phyloP scores from a whole-genome alignment of 2,797 vertebrate genomes.

The Acomys russatus region DNA sequence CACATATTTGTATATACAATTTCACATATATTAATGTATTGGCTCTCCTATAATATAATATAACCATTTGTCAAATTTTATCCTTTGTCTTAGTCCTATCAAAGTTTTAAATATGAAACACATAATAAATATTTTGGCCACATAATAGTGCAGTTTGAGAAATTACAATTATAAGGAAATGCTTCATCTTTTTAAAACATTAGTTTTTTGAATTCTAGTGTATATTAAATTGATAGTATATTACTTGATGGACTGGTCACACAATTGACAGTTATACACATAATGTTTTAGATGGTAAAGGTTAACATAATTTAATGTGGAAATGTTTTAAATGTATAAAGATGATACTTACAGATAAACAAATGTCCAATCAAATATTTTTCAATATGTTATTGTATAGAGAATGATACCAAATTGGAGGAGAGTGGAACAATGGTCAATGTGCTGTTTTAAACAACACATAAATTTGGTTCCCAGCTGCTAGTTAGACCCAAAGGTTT shows the following conservation, averaged over 20 bases:
- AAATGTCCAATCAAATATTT: background rate
- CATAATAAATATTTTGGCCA: background rate
- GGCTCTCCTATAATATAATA: background rate
- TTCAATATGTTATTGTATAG: background rate
- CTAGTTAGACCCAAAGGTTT: background rate
- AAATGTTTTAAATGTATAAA: constrained; percentile 10
- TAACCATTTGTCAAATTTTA: background rate
- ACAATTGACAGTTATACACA: background rate
- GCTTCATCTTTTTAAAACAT: background rate
- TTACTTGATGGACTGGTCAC: background rate
- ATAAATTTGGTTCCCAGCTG: constrained; percentile 6
- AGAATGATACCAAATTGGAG: constrained; percentile 11
- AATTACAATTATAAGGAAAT: background rate
- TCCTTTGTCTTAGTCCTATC: background rate
- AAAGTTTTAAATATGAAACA: background rate
- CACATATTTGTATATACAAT: background rate
- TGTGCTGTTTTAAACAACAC: background rate
- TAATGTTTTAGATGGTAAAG: background rate
- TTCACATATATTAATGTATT: background rate
- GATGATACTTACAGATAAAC: background rate
- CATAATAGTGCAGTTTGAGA: background rate
- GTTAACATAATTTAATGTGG: background rate
- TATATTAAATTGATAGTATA: background rate
- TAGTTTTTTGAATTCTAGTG: background rate
- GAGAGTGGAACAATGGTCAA: background rate